A percentile compares a stretch with the other conserved stretches of the same genome.
phyloP scores from a whole-genome alignment of 2,888 invertebrate genomes.

The Dicranocentrus wangi region DNA sequence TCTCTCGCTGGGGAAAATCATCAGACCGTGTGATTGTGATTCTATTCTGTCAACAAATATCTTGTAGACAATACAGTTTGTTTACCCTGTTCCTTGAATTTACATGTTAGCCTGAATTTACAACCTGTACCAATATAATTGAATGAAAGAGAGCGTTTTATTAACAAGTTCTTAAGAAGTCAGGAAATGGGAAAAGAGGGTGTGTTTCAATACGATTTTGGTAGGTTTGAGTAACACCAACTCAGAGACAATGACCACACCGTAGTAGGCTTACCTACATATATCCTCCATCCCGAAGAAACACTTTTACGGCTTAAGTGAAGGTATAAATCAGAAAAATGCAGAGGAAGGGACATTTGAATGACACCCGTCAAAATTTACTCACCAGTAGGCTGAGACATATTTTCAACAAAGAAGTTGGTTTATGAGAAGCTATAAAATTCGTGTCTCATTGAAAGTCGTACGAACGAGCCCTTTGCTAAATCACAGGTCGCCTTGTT shows the following conservation, averaged over 20 bases:
- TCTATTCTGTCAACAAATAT: conserved; percentile 3
- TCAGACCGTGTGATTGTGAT: conserved; percentile 39
- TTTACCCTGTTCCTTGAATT: conserved; percentile 28
- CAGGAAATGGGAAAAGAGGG: neutral
- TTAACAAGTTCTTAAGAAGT: neutral
- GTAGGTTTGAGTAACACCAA: no score
- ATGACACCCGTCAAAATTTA: conserved; percentile 44
- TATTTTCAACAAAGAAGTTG: no score
- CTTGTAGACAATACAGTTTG: neutral
- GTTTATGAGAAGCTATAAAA: no score
- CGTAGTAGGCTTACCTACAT: no score
- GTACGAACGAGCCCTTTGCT: no score
- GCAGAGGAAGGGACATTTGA: conserved; percentile 22
- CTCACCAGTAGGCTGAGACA: conserved; percentile 8
- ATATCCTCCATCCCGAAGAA: no score
- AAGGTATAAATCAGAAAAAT: conserved; percentile 17
- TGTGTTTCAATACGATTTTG: neutral
- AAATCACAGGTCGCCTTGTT: neutral
- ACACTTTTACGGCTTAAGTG: conserved; percentile 23
- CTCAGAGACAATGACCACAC: no score
- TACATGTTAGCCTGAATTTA: conserved; percentile 16
- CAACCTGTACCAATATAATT: neutral
- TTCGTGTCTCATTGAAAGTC: no score
- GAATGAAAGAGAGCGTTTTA: neutral
- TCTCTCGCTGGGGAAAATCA: no score